A percentile compares a stretch with the other conserved stretches of the same genome.
Conservation (phyloP, 2,113 vertebrate species). For the Platichthys flesus region DNA sequence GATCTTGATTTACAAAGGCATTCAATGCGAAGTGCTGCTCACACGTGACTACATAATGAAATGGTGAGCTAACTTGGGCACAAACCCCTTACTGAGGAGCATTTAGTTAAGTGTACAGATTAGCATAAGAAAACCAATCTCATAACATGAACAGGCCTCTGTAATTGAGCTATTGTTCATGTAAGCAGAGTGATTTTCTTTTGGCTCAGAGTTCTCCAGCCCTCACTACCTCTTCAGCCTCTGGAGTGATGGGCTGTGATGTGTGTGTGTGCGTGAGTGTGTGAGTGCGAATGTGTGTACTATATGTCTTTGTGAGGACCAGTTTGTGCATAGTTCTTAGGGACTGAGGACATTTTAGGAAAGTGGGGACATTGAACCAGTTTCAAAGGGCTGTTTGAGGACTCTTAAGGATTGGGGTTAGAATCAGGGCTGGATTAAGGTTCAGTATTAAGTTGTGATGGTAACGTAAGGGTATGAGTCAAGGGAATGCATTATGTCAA, state of each 20-base stretch:
- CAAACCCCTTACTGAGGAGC: constrained; percentile 55
- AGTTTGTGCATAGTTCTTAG: background rate
- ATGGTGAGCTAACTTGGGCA: constrained; percentile 66
- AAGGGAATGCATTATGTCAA: too few species aligned
- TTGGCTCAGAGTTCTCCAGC: constrained; percentile 26
- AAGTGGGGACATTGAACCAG: background rate
- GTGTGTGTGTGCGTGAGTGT: background rate
- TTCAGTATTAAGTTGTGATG: too few species aligned
- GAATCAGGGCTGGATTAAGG: background rate
- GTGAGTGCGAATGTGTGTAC: background rate
- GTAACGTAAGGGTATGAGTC: too few species aligned
- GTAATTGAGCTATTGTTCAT: constrained; percentile 79
- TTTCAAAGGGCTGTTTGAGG: background rate
- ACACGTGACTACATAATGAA: constrained; percentile 70
- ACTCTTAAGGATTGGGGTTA: background rate
- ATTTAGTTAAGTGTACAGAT: constrained; percentile 78
- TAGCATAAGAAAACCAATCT: constrained; percentile 78
- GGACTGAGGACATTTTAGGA: background rate
- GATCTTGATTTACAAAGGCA: constrained; percentile 70
- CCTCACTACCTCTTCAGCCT: constrained; percentile 26
- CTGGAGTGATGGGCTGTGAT: constrained; percentile 31
- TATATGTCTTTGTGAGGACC: too few species aligned
- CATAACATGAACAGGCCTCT: constrained; percentile 67
- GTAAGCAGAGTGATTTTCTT: constrained; percentile 64
- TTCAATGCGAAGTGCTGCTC: constrained; percentile 49